Percentiles rank a stretch among this genome's conserved stretches.
phyloP scores from a whole-genome alignment of 2,888 invertebrate genomes.

The Brachyptera risi region DNA sequence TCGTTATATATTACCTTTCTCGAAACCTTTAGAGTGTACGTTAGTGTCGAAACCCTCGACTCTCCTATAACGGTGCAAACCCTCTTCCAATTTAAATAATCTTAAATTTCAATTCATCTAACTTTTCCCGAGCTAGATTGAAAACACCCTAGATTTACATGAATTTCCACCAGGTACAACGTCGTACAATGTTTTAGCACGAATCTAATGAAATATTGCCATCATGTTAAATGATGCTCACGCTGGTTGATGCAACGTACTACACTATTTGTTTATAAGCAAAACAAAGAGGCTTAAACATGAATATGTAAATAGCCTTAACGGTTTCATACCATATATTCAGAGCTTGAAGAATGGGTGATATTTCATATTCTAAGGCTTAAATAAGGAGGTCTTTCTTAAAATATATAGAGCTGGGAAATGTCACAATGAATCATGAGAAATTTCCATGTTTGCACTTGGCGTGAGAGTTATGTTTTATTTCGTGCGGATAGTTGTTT shows the following conservation, averaged over 20 bases:
- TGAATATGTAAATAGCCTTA: constrained; percentile 18
- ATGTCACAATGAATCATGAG: constrained; percentile 13
- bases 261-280: constrained; percentile 20
- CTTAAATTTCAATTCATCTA: not conserved
- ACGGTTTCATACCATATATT: not conserved
- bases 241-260: constrained; percentile 12
- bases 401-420: not conserved
- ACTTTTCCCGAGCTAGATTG: not conserved
- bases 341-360: constrained; percentile 13
- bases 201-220: constrained; percentile 4
- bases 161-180: not conserved
- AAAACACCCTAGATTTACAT: constrained; percentile 2
- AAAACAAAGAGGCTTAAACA: constrained; percentile 20
- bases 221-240: constrained; percentile 2
- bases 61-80: too few species aligned
- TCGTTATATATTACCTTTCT: too few species aligned
- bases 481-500: too few species aligned
- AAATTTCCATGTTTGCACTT: too few species aligned
- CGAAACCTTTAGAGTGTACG: too few species aligned
- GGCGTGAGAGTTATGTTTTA: too few species aligned
- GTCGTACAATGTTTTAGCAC: not conserved
- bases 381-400: constrained; percentile 14
- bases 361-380: constrained; percentile 17
- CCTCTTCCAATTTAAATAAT: not conserved
- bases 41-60: too few species aligned